These are phyloP conservation scores for Oreamnos americanus DNA, from an alignment of 2,113 vertebrate genomes.

Conservation along the genomic window DNA sequence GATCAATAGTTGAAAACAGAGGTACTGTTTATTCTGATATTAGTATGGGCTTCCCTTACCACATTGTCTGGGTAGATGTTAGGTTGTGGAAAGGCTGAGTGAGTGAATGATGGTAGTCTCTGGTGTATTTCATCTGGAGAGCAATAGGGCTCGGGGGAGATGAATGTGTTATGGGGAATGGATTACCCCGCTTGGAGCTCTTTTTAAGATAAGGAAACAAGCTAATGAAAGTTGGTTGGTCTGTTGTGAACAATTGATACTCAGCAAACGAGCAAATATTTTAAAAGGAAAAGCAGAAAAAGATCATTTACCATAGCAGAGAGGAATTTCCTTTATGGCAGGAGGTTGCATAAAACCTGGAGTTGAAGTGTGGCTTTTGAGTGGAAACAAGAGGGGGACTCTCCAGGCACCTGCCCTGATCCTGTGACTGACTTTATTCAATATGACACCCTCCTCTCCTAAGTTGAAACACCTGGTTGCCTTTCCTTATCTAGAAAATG, in stretches of 20 bases:
- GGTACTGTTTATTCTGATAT: not conserved
- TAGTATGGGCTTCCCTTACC: not conserved
- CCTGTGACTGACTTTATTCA: constrained; percentile 22
- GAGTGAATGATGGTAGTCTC: not conserved
- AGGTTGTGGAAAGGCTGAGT: not conserved
- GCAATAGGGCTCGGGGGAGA: not conserved
- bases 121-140: not conserved
- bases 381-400: not conserved
- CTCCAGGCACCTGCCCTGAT: not conserved
- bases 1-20: constrained; percentile 8
- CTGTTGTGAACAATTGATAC: constrained; percentile 30
- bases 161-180: not conserved
- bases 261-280: not conserved
- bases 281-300: not conserved
- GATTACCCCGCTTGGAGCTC: not conserved
- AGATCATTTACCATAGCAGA: not conserved
- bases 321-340: not conserved
- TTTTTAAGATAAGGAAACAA: constrained; percentile 42
- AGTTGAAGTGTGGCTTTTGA: not conserved
- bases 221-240: constrained; percentile 37
- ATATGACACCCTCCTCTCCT: not conserved
- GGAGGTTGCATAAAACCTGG: not conserved
- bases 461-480: not conserved
- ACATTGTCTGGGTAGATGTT: not conserved
- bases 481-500: not conserved